Base-by-base conservation (phyloP, 1,140 invertebrate species). In the Diprion similis region DNA sequence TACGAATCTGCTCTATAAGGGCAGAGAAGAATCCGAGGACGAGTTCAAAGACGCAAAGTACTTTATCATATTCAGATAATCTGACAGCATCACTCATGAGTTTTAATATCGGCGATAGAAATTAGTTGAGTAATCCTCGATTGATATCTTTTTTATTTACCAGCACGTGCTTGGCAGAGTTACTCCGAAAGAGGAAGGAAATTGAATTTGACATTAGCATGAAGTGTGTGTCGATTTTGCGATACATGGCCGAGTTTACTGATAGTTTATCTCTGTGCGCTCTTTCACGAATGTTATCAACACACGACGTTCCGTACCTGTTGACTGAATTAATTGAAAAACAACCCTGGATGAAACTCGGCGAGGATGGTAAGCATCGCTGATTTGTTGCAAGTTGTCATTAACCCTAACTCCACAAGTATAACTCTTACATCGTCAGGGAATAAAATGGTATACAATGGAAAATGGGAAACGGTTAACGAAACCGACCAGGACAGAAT, bases 261-360 rank as follows among this genome's bases (percentile, higher is more conserved):
- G 88, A 91, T 24, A 84, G 86, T 11, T 87, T 93, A n/a, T 91
- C 92, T 1, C 83, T 94, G 10, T 90, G 90, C 67, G 90, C 91
- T 59, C 81, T 91, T 9, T 91, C 91, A 4, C 89, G 92, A 48
- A 82, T 95, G 75, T 89, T 94, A 70, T 87, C 89, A 59, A 91
- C 89, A 1, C 92, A 94, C 73, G 94, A 95, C 80, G 85, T 94
- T 48, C 94, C 94, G 0, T 91, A 94, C 76, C 84, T 96, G 18
- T 87, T 95, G 46, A 88, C 87, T 19, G 91, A 95, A 79, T 82
- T 96, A 8, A 86, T 95, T 37, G 84, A 92, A 77, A 84, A 86
- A 47, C 88, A 90, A 75, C 94, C 94, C 0, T 96, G 95, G 95
- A 88, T 86, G 67, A 90, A 89, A 77, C 81, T 84, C n/a, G 89